Evolutionary conservation across 53 echinoderm and acorn worm species (phyloP), one percentile per base, ranked within the genome.

Genomic region (Patiria pectinifera): DNA sequence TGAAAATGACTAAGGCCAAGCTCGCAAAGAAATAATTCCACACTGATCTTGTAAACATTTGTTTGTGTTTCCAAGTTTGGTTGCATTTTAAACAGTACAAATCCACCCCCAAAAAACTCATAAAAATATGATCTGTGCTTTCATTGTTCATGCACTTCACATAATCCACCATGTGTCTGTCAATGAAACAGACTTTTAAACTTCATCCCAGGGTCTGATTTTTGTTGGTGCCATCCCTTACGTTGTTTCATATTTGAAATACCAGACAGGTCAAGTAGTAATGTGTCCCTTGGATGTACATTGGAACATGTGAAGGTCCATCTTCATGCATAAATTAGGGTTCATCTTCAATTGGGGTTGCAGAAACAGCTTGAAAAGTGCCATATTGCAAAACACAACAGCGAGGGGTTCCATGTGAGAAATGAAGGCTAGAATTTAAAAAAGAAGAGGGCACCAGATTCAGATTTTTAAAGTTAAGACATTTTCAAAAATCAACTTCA

Each of bases 211-310:
- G 9, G 74, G 74, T n/a, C 3, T n/a, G 74, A 74, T 23, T 84
- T 84, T 84, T 35, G 35, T 83, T 45, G 47, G 80, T 90, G 90
- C 80, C 53, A 47, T 90, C 90, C 90, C 90, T 90, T 70, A 77
- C 69, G 69, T 81, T 81, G 66, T 80, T 66, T 90, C 90, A 90
- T 90, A 90, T 80, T 90, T 90, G 90, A 90, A 43, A 90, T 90
- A 90, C 90, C 90, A 90, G 90, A 90, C 90, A 90, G 90, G 90
- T 90, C 90, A 90, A 71, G 63, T 80, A 45, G 89, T 76, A 58
- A 80, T 80, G 69, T 80, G 81, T 60, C 62, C 62, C 4, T 88
- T 45, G 58, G 6, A 60, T 78, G 26, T 8, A 69, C 21, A 26
- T 48, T 47, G 62, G 69, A 80, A 90, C 80, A 90, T 10, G 71